Conservation (phyloP, 2,888 invertebrate species). For the Deroplatys truncata region DNA sequence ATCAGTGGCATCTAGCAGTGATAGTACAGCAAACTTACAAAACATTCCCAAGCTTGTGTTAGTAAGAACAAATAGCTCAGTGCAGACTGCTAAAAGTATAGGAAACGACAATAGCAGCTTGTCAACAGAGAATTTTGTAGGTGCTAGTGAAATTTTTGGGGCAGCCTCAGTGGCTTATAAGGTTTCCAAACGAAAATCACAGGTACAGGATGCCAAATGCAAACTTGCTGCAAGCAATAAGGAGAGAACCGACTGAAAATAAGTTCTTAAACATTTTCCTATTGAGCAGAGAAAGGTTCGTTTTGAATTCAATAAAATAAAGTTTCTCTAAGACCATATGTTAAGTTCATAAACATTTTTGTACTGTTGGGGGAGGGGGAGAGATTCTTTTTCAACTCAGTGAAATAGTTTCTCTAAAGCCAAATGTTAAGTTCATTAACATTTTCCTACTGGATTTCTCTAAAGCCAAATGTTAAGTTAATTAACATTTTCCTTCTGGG, state of each 20-base stretch:
- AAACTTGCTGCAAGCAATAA: background rate
- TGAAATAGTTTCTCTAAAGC: too few relatives aligned
- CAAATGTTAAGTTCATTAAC: too few relatives aligned
- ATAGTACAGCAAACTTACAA: background rate
- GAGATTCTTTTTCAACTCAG: too few relatives aligned
- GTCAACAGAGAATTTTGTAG: background rate
- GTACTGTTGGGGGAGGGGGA: too few relatives aligned
- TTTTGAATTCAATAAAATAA: background rate
- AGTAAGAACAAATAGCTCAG: slow-evolving; percentile 10
- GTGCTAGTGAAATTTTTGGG: background rate
- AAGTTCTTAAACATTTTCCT: background rate
- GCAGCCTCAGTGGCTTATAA: background rate
- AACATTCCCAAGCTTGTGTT: slow-evolving; percentile 6
- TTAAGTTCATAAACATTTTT: too few relatives aligned
- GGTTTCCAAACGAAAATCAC: slow-evolving; percentile 6
- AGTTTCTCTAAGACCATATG: background rate
- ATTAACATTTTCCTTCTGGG: too few relatives aligned
- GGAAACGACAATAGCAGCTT: background rate
- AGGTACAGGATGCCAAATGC: background rate
- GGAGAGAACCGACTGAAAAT: background rate
- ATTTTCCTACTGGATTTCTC: too few relatives aligned
- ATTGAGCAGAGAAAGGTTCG: background rate
- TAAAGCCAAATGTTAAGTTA: too few relatives aligned
- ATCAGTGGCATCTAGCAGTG: background rate
- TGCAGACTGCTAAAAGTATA: background rate